Base-by-base conservation (phyloP, 2,888 invertebrate species). In the Ectemnius lituratus region DNA sequence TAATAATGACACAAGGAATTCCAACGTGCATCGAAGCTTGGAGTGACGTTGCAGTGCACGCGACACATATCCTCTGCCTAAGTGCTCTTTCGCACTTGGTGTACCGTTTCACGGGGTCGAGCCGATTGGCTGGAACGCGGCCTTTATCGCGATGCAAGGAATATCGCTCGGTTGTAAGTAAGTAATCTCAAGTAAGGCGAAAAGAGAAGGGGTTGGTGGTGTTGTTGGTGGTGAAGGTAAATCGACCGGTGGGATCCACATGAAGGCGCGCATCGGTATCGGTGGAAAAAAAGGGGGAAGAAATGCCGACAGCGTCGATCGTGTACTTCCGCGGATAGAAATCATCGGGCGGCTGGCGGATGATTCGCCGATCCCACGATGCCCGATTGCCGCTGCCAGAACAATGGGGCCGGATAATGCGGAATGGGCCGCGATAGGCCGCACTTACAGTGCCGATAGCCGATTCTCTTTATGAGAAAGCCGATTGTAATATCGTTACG, bases 351-450 rank as follows among this genome's bases (percentile, higher is more conserved):
- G 37, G 64, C 66, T 52, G 60, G 63, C 69, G 71, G 80, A 76
- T 80, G 80, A 79, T 80, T 80, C 79, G 79, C 70, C 69, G 79
- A 79, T 80, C 79, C 73, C 80, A 79, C 80, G 80, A 80, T 79
- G 71, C 76, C 76, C 80, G 79, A 80, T 80, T 80, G 76, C 67
- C 68, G 59, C 47, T 37, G 63, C 61, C 63, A 37, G 79, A 80
- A 80, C 80, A 80, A 80, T 80, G 74, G 76, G 66, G 69, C 28
- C 52, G 80, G 80, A 80, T 79, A 80, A 80, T 79, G 76, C 76
- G 76, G 76, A 79, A 80, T 80, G 69, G 70, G 72, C 65, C 74
- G 56, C 70, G 73, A 64, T 61, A 61, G 59, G 62, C 47, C 37
- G 56, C 71, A 60, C 72, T 52, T 23, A 28, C 66, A 57, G 66